Conservation (phyloP, 2,797 vertebrate genomes). For the Acanthurus lineatus region DNA sequence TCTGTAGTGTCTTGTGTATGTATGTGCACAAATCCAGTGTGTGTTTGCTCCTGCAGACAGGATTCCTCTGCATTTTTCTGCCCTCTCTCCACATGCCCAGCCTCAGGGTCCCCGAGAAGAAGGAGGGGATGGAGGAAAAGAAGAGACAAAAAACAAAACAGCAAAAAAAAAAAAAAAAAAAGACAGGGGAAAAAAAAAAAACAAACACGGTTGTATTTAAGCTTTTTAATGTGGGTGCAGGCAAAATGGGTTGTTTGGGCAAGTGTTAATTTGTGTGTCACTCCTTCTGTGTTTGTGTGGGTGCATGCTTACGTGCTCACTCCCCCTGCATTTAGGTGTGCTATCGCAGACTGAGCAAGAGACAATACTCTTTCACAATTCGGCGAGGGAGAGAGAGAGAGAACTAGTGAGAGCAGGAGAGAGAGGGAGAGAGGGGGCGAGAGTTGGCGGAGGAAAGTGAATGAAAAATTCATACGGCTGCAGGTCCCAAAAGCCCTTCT, state of each 20-base stretch:
- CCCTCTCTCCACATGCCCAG: constrained; percentile 44
- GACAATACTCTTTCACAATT: constrained; percentile 59
- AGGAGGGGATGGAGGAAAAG: constrained; percentile 33
- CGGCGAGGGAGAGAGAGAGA: constrained; percentile 34
- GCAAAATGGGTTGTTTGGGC: constrained; percentile 65
- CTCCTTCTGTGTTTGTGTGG: constrained; percentile 11
- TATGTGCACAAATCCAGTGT: constrained; percentile 21
- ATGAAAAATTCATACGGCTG: constrained; percentile 85
- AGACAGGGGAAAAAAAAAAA: constrained; percentile 58
- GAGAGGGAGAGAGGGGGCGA: constrained; percentile 41
- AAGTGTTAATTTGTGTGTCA: constrained; percentile 50
- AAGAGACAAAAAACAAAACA: not conserved
- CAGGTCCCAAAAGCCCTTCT: constrained; percentile 82
- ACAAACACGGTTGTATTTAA: constrained; percentile 55
- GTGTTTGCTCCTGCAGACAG: constrained; percentile 44
- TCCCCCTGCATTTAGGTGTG: constrained; percentile 69
- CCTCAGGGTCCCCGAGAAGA: constrained; percentile 46
- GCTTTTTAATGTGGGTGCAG: constrained; percentile 73
- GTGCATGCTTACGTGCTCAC: constrained; percentile 58
- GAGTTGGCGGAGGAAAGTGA: constrained; percentile 70
- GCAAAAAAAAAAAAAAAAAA: not conserved
- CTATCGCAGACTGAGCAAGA: constrained; percentile 60
- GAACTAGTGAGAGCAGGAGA: constrained; percentile 32
- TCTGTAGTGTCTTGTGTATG: constrained; percentile 8
- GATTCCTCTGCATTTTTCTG: constrained; percentile 54